A percentile compares a stretch with the other conserved stretches of the same genome.
phyloP scores from a whole-genome alignment of 2,888 invertebrate genomes.

The Platycnemis pennipes region DNA sequence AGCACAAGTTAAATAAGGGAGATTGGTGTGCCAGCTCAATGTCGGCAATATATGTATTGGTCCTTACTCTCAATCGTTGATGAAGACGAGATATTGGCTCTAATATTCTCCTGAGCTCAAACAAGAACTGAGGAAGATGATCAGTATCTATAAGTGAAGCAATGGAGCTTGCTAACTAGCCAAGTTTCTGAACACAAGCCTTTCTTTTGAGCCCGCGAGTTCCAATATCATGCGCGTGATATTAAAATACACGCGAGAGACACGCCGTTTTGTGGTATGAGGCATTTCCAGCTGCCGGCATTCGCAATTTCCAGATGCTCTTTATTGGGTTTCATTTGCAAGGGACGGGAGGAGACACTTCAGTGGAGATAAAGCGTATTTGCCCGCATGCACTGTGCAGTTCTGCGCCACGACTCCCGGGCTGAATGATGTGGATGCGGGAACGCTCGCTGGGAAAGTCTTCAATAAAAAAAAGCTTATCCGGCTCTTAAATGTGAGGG shows the following conservation, averaged over 20 bases:
- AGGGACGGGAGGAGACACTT: background rate
- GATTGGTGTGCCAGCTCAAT: no score
- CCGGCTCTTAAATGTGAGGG: background rate
- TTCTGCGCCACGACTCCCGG: background rate
- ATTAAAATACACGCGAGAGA: background rate
- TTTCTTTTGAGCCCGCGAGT: no score
- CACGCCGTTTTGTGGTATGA: background rate
- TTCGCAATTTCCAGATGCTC: background rate
- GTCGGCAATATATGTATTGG: no score
- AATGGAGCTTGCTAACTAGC: no score
- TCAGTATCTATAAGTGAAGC: no score
- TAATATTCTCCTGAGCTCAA: no score
- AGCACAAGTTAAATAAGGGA: no score
- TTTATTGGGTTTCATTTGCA: slow-evolving; percentile 19
- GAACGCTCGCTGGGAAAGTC: background rate
- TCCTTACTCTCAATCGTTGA: no score
- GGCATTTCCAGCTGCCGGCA: background rate
- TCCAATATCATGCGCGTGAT: no score
- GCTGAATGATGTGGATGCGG: slow-evolving; percentile 8
- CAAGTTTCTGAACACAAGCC: no score
- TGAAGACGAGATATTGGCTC: no score
- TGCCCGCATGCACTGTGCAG: slow-evolving; percentile 31
- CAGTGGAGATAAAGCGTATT: background rate
- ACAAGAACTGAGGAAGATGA: no score
- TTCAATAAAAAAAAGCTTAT: background rate